A percentile compares a stretch with the other conserved stretches of the same genome.
Evolutionary conservation across 2,797 vertebrate genomes (phyloP).

Genomic region (Microctenopoma stevenorrisi): DNA sequence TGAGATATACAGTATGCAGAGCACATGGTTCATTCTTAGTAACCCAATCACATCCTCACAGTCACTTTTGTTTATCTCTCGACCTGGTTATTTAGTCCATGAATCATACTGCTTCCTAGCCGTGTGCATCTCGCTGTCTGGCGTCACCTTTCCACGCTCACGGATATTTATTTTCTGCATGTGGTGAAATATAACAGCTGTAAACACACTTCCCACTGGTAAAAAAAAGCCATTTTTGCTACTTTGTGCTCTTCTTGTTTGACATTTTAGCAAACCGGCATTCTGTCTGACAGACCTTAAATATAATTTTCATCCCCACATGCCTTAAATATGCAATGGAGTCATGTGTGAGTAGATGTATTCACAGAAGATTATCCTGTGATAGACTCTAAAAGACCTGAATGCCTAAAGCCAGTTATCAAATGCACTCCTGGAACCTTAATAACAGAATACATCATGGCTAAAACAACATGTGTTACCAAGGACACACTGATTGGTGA

Average conservation of each 20-base stretch:
- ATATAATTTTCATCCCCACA: slow-evolving; percentile 19
- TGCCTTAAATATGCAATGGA: slow-evolving; percentile 33
- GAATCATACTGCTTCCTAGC: slow-evolving; percentile 60
- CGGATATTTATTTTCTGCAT: slow-evolving; percentile 65
- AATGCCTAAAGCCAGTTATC: slow-evolving; percentile 49
- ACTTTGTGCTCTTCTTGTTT: slow-evolving; percentile 45
- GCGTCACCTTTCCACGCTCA: slow-evolving; percentile 59
- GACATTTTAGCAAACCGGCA: slow-evolving; percentile 56
- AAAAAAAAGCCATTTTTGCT: slow-evolving; percentile 46
- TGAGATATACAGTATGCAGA: slow-evolving; percentile 25
- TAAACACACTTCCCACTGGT: slow-evolving; percentile 41
- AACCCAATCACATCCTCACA: slow-evolving; percentile 54
- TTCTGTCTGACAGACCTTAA: slow-evolving; percentile 44
- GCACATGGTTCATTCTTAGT: slow-evolving; percentile 39
- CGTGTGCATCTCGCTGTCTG: slow-evolving; percentile 58
- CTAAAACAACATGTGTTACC: slow-evolving; percentile 65
- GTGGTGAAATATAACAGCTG: slow-evolving; percentile 46
- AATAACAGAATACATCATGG: slow-evolving; percentile 55
- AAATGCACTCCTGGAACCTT: slow-evolving; percentile 55
- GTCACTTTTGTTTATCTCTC: slow-evolving; percentile 60
- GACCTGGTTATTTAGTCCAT: slow-evolving; percentile 48
- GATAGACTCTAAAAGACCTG: slow-evolving; percentile 52
- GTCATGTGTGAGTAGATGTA: slow-evolving; percentile 41
- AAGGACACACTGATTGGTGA: slow-evolving; percentile 74
- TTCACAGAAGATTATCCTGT: slow-evolving; percentile 48